Conservation (phyloP, 2,888 invertebrate genomes). For the Drosophila meridionalis region DNA sequence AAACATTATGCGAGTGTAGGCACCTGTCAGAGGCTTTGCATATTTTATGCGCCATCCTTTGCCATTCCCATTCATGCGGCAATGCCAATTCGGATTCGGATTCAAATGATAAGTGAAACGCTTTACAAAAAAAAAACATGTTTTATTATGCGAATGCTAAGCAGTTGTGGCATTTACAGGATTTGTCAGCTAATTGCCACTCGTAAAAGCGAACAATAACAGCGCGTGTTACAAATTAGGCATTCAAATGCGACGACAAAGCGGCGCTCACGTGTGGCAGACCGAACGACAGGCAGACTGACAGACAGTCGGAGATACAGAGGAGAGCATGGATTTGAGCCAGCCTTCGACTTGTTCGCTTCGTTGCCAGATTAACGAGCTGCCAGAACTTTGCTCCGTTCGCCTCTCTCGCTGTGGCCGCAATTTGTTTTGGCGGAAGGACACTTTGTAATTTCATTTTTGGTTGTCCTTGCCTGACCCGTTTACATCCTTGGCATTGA, state of each 20-base stretch:
- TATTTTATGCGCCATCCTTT: conserved; percentile 15
- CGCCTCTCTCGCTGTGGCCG: conserved; percentile 19
- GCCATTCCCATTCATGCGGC: neutral
- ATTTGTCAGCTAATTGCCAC: conserved; percentile 36
- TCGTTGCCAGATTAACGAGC: conserved; percentile 48
- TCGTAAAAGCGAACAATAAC: conserved; percentile 16
- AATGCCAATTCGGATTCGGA: conserved; percentile 22
- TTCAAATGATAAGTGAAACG: conserved; percentile 43
- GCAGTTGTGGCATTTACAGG: conserved; percentile 11
- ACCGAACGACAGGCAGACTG: neutral
- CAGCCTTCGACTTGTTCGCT: conserved; percentile 42
- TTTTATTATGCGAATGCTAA: conserved; percentile 10
- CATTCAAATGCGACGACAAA: conserved; percentile 51
- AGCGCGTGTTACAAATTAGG: conserved; percentile 51
- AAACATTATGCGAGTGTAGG: conserved; percentile 29
- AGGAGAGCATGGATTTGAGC: conserved; percentile 25
- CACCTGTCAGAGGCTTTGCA: conserved; percentile 19
- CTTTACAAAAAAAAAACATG: conserved; percentile 30
- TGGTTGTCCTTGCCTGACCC: conserved; percentile 39
- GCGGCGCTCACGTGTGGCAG: conserved; percentile 19
- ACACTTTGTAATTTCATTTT: conserved; percentile 71
- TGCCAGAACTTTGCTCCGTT: conserved; percentile 4
- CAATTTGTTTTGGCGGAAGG: conserved; percentile 62
- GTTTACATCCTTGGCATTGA: conserved; percentile 44
- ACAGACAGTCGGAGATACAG: neutral